Evolutionary conservation across 2,888 invertebrate genomes (phyloP).

Genomic region (Chironomus riparius): DNA sequence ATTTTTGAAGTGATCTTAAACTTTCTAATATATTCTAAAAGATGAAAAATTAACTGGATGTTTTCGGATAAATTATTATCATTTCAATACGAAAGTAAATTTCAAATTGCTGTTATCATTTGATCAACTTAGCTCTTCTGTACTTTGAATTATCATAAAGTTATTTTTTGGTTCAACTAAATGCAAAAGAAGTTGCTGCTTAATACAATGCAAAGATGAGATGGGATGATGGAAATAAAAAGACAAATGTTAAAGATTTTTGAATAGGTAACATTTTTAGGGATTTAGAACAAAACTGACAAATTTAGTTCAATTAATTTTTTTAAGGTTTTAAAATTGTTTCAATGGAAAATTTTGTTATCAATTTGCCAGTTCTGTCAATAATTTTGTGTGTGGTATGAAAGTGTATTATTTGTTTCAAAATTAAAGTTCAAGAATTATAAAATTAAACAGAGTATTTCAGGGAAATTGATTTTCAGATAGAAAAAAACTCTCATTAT

Average conservation of each 20-base stretch:
- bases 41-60: neutral
- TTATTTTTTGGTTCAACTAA: slow-evolving; percentile 19
- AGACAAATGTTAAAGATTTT: neutral
- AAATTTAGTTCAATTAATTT: neutral
- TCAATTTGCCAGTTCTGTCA: too few relatives aligned
- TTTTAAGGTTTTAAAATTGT: neutral
- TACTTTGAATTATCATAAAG: neutral
- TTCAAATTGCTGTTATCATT: neutral
- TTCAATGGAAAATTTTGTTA: too few relatives aligned
- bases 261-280: neutral
- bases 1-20: neutral
- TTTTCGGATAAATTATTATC: neutral
- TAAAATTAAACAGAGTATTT: too few relatives aligned
- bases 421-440: too few relatives aligned
- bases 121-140: slow-evolving; percentile 11
- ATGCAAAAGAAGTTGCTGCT: slow-evolving; percentile 27
- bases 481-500: too few relatives aligned
- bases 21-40: slow-evolving; percentile 9
- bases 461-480: too few relatives aligned
- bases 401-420: too few relatives aligned
- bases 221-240: neutral
- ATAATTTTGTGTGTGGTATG: too few relatives aligned
- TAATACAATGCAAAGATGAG: slow-evolving; percentile 7
- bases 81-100: neutral
- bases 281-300: neutral